A percentile compares a stretch with the other conserved stretches of the same genome.
These are phyloP conservation scores for Frankliniella fusca DNA, from an alignment of 2,888 invertebrate species.

Conservation along the genomic window DNA sequence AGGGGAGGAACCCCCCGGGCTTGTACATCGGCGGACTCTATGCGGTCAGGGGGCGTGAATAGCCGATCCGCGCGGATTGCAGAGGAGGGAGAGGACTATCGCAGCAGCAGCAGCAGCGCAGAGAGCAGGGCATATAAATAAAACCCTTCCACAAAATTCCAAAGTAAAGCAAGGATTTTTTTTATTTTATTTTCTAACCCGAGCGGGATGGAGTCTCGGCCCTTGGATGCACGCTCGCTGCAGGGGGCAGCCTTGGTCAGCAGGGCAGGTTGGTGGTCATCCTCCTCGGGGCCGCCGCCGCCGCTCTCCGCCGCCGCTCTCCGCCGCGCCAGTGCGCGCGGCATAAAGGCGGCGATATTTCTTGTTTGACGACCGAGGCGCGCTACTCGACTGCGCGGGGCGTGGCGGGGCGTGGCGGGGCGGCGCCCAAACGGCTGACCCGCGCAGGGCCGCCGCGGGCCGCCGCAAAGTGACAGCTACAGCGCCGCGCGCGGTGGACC, in stretches of 20 bases:
- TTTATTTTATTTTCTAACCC: too few species aligned
- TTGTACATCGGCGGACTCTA: too few species aligned
- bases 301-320: background rate
- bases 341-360: constrained; percentile 11
- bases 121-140: too few species aligned
- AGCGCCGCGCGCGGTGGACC: background rate
- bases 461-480: background rate
- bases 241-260: background rate
- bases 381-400: background rate
- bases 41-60: too few species aligned
- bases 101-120: too few species aligned
- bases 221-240: background rate
- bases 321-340: background rate
- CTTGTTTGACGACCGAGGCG: constrained; percentile 7
- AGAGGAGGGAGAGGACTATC: too few species aligned
- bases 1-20: too few species aligned
- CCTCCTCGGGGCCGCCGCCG: background rate
- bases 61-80: too few species aligned
- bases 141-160: too few species aligned
- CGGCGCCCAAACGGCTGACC: too few species aligned
- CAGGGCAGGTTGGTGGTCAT: background rate
- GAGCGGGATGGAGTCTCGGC: too few species aligned
- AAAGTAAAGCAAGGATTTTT: too few species aligned
- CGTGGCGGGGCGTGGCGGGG: background rate
- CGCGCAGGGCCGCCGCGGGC: background rate